These are phyloP conservation scores for Goniozus legneri DNA, from an alignment of 1,140 invertebrate species.

Conservation along the genomic window DNA sequence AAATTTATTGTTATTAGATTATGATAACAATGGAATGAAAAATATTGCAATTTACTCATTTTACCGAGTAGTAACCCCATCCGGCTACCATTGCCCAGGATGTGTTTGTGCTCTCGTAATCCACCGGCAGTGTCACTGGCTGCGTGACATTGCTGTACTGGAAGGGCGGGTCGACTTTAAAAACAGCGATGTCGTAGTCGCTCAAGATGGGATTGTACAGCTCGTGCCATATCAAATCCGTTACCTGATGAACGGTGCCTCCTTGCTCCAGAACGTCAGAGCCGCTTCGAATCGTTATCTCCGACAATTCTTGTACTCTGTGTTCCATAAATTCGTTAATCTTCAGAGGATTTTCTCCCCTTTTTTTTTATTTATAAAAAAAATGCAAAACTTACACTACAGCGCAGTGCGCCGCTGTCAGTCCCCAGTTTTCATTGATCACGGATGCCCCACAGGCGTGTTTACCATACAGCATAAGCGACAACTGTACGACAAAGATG, in stretches of 20 bases:
- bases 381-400: slow-evolving; percentile 20
- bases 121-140: slow-evolving; percentile 15
- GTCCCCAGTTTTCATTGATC: slow-evolving; percentile 44
- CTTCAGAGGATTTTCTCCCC: not conserved
- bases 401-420: slow-evolving; percentile 57
- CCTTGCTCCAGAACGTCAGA: slow-evolving; percentile 25
- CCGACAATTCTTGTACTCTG: no score
- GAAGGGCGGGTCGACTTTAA: slow-evolving; percentile 38
- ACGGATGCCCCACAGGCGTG: slow-evolving; percentile 54
- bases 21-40: no score
- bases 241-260: slow-evolving; percentile 37
- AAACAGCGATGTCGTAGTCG: slow-evolving; percentile 57
- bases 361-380: no score
- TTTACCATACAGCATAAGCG: slow-evolving; percentile 26
- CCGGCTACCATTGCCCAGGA: slow-evolving; percentile 22
- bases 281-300: slow-evolving; percentile 32
- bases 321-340: no score
- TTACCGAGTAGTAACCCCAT: slow-evolving; percentile 28
- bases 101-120: not conserved
- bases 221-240: slow-evolving; percentile 36
- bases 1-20: no score
- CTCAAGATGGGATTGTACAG: slow-evolving; percentile 40
- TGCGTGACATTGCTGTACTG: slow-evolving; percentile 10
- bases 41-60: not conserved
- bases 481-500: slow-evolving; percentile 29